phyloP scores from a whole-genome alignment of 2,113 vertebrate genomes.

The Vidua chalybeata region DNA sequence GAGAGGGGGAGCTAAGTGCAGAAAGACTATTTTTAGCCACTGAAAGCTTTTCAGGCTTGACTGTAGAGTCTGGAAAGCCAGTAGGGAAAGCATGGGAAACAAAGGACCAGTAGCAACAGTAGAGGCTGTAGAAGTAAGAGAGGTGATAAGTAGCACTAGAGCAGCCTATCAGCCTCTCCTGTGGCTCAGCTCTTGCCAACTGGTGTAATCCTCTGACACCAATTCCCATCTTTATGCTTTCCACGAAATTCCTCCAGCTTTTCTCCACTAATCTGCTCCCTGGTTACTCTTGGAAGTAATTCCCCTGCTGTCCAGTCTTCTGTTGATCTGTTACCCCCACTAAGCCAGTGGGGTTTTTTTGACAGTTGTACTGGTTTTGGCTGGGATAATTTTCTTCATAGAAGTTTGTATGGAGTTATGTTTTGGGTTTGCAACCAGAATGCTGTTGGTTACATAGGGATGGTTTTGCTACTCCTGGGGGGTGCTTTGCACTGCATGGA shows the following conservation, averaged over 20 bases:
- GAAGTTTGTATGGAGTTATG: not conserved
- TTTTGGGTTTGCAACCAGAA: not conserved
- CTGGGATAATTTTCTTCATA: not conserved
- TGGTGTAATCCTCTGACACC: not conserved
- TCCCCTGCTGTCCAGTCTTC: not conserved
- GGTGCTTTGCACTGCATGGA: not conserved
- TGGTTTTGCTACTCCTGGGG: not conserved
- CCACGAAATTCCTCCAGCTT: not conserved
- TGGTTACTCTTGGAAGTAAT: not conserved
- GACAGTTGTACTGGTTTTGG: not conserved
- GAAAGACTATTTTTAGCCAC: not conserved
- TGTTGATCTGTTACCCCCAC: not conserved
- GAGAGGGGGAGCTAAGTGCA: not conserved
- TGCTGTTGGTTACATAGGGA: not conserved
- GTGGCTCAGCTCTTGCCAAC: not conserved
- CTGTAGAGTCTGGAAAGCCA: not conserved
- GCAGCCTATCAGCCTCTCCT: not conserved
- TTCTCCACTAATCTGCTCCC: not conserved
- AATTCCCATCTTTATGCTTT: not conserved
- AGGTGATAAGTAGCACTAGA: not conserved
- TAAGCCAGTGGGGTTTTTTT: rapidly evolving
- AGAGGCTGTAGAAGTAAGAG: not conserved
- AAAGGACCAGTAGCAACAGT: not conserved
- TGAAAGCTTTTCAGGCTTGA: not conserved
- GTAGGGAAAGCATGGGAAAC: not conserved